phyloP scores from a whole-genome alignment of 2,113 vertebrate species.

The Cairina moschata region DNA sequence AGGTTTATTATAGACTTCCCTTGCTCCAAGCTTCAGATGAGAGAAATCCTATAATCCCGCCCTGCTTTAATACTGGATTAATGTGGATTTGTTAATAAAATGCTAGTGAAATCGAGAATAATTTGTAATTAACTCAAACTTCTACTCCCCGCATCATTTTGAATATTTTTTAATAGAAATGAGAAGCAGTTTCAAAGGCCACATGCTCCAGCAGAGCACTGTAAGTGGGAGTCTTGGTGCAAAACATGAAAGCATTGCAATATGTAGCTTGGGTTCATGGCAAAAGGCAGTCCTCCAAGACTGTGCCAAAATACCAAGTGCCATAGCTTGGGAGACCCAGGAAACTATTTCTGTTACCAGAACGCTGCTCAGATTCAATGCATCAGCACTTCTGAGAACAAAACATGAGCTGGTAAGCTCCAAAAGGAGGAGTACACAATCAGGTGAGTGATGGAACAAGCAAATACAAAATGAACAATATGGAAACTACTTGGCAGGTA shows the following conservation, averaged over 20 bases:
- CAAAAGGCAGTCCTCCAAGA: background rate
- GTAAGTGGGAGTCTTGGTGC: background rate
- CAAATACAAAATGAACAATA: background rate
- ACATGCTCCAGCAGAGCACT: background rate
- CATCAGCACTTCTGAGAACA: background rate
- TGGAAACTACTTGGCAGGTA: background rate
- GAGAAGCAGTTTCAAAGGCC: background rate
- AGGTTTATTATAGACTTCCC: constrained; percentile 73
- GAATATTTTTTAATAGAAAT: constrained; percentile 64
- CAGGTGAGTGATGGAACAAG: background rate
- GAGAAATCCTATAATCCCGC: constrained; percentile 81
- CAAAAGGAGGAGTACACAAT: background rate
- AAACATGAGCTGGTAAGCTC: background rate
- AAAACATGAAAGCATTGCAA: background rate
- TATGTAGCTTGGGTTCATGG: background rate
- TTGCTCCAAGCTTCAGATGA: constrained; percentile 78
- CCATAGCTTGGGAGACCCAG: background rate
- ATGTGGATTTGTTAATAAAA: constrained; percentile 84
- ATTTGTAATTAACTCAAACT: constrained; percentile 81
- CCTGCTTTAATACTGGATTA: constrained; percentile 82
- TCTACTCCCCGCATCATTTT: constrained; percentile 46
- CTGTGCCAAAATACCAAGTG: background rate
- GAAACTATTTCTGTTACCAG: background rate
- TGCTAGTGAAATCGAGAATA: constrained; percentile 80
- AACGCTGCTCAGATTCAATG: background rate